Base-by-base conservation (phyloP, 1,140 invertebrate genomes). In the Dendroctonus valens region DNA sequence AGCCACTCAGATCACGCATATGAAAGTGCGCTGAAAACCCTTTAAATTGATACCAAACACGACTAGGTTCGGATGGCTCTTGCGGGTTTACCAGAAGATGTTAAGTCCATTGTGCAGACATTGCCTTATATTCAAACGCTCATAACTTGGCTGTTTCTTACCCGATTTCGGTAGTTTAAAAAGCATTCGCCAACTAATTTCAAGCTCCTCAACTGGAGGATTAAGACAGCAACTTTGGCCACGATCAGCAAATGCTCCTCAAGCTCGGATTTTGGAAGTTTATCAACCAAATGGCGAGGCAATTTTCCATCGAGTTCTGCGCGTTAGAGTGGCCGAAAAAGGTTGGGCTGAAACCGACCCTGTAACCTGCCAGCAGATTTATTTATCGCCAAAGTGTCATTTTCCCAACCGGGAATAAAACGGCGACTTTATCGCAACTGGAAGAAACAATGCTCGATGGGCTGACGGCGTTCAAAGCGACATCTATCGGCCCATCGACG, bases 401-500 rank as follows among this genome's bases (percentile, higher is more conserved):
- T 68, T 68, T 62, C 52, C 46, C 54, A 5, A 48, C 46, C 52
- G 59, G 15, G 60, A 62, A 68, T 68, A 68, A 68, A 68, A 68
- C 51, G 48, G 41, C 58, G 37, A 62, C 66, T 62, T 68, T 68
- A 68, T 68, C 66, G 59, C 59, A 12, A 14, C 46, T 55, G 59
- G 1, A 68, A 68, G 65, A 67, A 67, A 61, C 58, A 67, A 67
- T 62, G 62, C 55, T 54, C 15, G 52, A 60, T 55, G 44, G 66
- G 66, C 42, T 58, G 59, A 58, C 59, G 59, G 15, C 39, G 41
- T 49, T 55, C 41, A 52, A 58, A 51, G 59, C 59, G n/a, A 60
- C 61, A 67, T 71, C 69, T 69, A 69, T 71, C 67, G 67, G 60
- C 57, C 49, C 41, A 67, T 67, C 65, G 65, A 67, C 49, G 46